Base-by-base conservation (phyloP, 1,140 invertebrate species). In the Drosophila ohnishii region DNA sequence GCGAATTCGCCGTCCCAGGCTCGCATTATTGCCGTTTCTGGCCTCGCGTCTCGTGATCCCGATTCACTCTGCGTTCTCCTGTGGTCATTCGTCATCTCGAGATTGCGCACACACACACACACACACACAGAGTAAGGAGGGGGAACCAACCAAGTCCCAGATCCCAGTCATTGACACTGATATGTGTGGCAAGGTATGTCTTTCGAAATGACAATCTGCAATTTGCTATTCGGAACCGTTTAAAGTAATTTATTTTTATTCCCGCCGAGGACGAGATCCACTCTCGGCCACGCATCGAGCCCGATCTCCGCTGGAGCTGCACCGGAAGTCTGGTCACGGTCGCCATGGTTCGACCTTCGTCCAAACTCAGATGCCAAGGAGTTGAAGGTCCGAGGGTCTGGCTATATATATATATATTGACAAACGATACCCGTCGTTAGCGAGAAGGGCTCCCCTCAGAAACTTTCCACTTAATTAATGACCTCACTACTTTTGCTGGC, bases 171-270 rank as follows among this genome's bases (percentile, higher is more conserved):
- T 65, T 65, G 62, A 65, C 62, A 84, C 81, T 84, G 81, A 84
- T 85, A 84, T 84, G 81, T 84, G 81, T 84, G 81, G 81, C 81
- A 81, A 77, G 79, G 78, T 81, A 81, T 81, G 79, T 81, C 79
- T 84, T 80, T 77, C 84, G 81, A 84, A 84, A 84, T 84, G 81
- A 84, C 81, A 84, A 84, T 85, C 81, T 83, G 80, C 80, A 83
- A 83, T 83, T 83, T 83, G 80, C 80, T 83, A 83, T 83, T 83
- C 80, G 80, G 83, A 84, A 84, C 80, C 82, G 82, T 86, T 85
- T 85, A 85, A 85, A 85, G 82, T 85, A 85, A 84, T 84, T 84
- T 84, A 84, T 85, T 85, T 82, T 78, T 51, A n/a, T 53, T 19
- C 22, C 39, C 50, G 28, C 11, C 58, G 48, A 44, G 35, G 56